Conservation (phyloP, 2,797 vertebrate species). For the Urocyon cinereoargenteus region DNA sequence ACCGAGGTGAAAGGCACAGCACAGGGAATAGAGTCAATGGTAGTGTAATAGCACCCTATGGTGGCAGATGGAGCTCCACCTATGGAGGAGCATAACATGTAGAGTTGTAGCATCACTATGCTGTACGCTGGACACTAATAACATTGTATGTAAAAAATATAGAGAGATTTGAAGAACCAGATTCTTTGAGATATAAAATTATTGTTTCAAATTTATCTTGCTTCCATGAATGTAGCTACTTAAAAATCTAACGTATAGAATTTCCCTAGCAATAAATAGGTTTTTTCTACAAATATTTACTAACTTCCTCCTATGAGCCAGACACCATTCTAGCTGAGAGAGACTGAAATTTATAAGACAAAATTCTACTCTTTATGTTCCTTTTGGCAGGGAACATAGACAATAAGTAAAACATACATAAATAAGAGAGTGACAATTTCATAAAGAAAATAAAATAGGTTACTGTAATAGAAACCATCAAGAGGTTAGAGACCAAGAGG, state of each 20-base stretch:
- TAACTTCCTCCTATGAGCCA: neutral
- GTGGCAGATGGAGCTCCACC: neutral
- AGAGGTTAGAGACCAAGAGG: neutral
- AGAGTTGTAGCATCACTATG: neutral
- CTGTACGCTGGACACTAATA: neutral
- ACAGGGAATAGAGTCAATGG: neutral
- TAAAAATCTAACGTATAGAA: neutral
- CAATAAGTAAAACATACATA: neutral
- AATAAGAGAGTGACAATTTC: neutral
- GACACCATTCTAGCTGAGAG: neutral
- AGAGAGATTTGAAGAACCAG: neutral
- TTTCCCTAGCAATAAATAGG: neutral
- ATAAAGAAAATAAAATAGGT: slow-evolving; percentile 1
- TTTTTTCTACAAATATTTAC: slow-evolving; percentile 7
- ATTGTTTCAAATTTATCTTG: neutral
- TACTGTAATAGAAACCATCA: neutral
- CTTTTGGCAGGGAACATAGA: neutral
- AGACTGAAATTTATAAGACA: neutral
- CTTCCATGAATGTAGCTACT: neutral
- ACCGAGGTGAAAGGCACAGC: neutral
- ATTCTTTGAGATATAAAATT: slow-evolving; percentile 15
- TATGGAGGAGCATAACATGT: neutral
- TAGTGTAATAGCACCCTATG: neutral
- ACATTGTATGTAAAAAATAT: neutral
- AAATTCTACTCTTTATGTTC: neutral